Conservation (phyloP, 2,797 vertebrate species). For the Pampus argenteus region DNA sequence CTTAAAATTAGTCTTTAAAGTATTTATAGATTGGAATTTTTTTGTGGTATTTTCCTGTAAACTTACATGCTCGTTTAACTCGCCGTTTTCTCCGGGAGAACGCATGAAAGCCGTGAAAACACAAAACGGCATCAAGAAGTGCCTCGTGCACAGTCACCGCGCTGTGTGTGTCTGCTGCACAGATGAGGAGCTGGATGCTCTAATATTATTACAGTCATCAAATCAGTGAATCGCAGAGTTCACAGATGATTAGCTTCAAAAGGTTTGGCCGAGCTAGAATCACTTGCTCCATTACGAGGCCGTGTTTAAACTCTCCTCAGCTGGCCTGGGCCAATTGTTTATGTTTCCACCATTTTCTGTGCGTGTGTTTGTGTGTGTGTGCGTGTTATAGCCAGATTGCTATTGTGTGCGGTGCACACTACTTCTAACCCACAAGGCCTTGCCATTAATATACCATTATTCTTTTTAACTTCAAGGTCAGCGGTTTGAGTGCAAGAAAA, state of each 20-base stretch:
- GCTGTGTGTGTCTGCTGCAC: slow-evolving; percentile 75
- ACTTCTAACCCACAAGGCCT: slow-evolving; percentile 37
- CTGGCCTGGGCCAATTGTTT: slow-evolving; percentile 78
- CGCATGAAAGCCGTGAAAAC: slow-evolving; percentile 44
- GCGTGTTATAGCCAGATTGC: slow-evolving; percentile 62
- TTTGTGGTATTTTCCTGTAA: slow-evolving; percentile 25
- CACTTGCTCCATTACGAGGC: slow-evolving; percentile 83
- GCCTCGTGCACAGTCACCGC: slow-evolving; percentile 26
- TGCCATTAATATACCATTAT: slow-evolving; percentile 56
- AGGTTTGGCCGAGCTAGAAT: slow-evolving; percentile 81
- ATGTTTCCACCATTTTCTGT: slow-evolving; percentile 80
- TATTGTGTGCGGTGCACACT: slow-evolving; percentile 50
- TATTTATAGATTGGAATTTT: not conserved
- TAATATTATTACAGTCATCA: slow-evolving; percentile 86
- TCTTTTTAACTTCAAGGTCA: slow-evolving; percentile 62
- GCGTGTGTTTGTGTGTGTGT: slow-evolving; percentile 41
- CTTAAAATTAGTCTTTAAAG: not conserved
- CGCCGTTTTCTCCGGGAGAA: slow-evolving; percentile 34
- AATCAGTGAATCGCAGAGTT: slow-evolving; percentile 79
- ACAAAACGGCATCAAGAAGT: slow-evolving; percentile 50
- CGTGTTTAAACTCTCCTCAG: slow-evolving; percentile 82
- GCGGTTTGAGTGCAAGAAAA: slow-evolving; percentile 46
- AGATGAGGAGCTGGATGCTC: slow-evolving; percentile 83
- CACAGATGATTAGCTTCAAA: slow-evolving; percentile 88
- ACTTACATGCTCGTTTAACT: slow-evolving; percentile 29